Percentiles rank a stretch among this genome's conserved stretches.
These are phyloP conservation scores for Dicyrtoma fusca DNA, from an alignment of 2,888 invertebrate genomes.

Conservation along the genomic window DNA sequence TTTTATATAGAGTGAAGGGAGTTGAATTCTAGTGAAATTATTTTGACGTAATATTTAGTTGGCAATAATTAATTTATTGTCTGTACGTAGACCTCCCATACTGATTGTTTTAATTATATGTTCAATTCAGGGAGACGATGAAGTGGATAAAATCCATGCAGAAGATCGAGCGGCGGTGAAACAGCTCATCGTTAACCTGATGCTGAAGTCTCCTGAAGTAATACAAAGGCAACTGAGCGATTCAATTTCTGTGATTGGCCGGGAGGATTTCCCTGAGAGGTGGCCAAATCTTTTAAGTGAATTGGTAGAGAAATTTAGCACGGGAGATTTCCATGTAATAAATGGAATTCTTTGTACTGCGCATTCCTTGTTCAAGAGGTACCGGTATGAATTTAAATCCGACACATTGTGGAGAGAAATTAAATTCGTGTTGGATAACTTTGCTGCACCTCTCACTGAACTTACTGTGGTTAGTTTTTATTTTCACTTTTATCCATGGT, in stretches of 20 bases:
- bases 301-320: slow-evolving; percentile 87
- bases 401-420: slow-evolving; percentile 95
- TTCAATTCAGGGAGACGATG: slow-evolving; percentile 69
- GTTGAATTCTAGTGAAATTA: background rate
- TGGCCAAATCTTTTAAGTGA: slow-evolving; percentile 93
- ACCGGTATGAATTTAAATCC: slow-evolving; percentile 94
- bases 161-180: slow-evolving; percentile 81
- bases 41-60: slow-evolving; percentile 4
- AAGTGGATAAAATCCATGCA: slow-evolving; percentile 72
- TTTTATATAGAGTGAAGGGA: background rate
- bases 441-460: slow-evolving; percentile 92
- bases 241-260: slow-evolving; percentile 94
- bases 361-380: slow-evolving; percentile 94
- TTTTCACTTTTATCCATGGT: background rate
- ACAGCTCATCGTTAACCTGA: slow-evolving; percentile 82
- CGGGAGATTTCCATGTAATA: slow-evolving; percentile 89
- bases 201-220: slow-evolving; percentile 87
- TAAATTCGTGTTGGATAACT: slow-evolving; percentile 89
- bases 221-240: slow-evolving; percentile 94
- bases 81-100: no score
- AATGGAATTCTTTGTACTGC: slow-evolving; percentile 94
- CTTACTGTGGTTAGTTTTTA: slow-evolving; percentile 72
- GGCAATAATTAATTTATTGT: no score
- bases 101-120: no score
- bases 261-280: slow-evolving; percentile 92